Evolutionary conservation across 30 jellyfish, hydroid and myxozoan species (phyloP), one percentile per base, ranked within the genome.

Genomic region (Hydractinia symbiolongicarpus): DNA sequence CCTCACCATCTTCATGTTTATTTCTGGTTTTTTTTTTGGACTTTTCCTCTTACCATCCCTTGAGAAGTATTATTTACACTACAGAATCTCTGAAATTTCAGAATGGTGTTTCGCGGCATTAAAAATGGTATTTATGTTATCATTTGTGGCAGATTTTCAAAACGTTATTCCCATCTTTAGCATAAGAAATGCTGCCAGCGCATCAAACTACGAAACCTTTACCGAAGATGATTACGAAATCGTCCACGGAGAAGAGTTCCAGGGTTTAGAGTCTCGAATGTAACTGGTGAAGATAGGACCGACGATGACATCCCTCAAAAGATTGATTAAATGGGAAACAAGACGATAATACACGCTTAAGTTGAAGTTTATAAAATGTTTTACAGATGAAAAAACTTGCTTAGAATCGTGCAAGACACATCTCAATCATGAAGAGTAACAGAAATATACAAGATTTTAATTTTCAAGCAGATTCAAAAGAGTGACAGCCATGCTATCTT

Each of bases 91-190:
- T 4, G 95, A 90, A 73, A 74, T 83, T 62, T 86, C 94, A 54
- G 97, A 90, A 56, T 90, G 97, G 97, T 64, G 78, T 72, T 90
- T 90, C 77, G 95, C 84, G 40, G 94, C 66, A 17, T 61, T 83
- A 75, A 85, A 86, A 54, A 76, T 86, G 90, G 53, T 82, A 5
- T 90, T 75, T 70, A 66, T 90, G 85, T 67, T 90, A 86, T 73
- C 95, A 5, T 90, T 90, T 67, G 79, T 72, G 15, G 88, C 76
- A 21, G 97, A 90, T 56, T 90, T 90, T 68, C 77, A 90, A 88
- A 54, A 79, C 52, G 72, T 85, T 17, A 79, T 40, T 50, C 97
- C 95, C 15, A 21, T 56, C 14, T 72, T 90, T 73, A 64, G 14
- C 20, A 79, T 86, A 30, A 67, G 17, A 6, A 44, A 61, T 16